Conservation (phyloP, 1,140 invertebrate genomes). For the Drosophila elegans region DNA sequence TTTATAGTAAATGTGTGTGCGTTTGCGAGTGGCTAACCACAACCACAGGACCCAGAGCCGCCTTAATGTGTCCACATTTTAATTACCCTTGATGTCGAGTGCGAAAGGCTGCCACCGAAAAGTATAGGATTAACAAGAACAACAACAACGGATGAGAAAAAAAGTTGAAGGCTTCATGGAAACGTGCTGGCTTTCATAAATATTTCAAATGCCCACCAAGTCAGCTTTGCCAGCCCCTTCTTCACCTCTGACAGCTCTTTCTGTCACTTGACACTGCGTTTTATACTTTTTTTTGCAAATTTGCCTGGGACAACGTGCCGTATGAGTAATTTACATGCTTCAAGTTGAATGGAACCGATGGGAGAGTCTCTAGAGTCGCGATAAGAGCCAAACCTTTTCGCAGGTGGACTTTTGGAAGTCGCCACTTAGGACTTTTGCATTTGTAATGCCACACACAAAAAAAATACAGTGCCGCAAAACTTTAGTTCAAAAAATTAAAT, state of each 20-base stretch:
- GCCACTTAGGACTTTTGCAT: constrained; percentile 64
- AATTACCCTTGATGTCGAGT: constrained; percentile 77
- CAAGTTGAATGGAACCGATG: constrained; percentile 33
- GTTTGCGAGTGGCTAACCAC: constrained; percentile 16
- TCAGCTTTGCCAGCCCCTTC: background rate
- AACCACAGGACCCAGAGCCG: constrained; percentile 25
- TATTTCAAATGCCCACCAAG: constrained; percentile 52
- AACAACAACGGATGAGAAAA: background rate
- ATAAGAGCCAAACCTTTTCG: constrained; percentile 38
- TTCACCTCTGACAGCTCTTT: constrained; percentile 29
- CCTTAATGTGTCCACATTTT: constrained; percentile 68
- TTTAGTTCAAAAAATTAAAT: background rate
- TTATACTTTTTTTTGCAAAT: constrained; percentile 6
- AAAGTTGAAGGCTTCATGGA: constrained; percentile 47
- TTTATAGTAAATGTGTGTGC: background rate
- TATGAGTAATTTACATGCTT: constrained; percentile 48
- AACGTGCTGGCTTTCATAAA: constrained; percentile 44
- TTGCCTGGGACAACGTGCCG: constrained; percentile 15
- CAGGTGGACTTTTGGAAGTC: constrained; percentile 27
- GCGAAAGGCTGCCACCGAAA: constrained; percentile 53
- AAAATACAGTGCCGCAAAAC: background rate
- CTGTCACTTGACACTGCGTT: constrained; percentile 52
- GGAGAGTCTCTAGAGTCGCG: constrained; percentile 25
- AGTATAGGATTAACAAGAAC: constrained; percentile 34
- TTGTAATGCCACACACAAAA: constrained; percentile 52